Evolutionary conservation across 2,888 invertebrate genomes (phyloP).

Genomic region (Cheilosia variabilis): DNA sequence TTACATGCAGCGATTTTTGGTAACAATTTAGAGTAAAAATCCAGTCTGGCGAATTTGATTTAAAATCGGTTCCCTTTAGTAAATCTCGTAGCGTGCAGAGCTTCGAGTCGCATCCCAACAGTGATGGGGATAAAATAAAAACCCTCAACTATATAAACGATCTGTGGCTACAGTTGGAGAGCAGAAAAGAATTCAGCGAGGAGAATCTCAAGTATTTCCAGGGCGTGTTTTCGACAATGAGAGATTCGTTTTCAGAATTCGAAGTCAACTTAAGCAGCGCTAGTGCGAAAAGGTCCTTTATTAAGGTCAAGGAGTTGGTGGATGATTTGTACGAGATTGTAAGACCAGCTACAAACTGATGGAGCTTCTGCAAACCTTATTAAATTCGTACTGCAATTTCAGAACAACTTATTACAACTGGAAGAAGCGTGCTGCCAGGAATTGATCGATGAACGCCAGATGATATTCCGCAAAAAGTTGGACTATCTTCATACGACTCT

Average conservation of each 20-base stretch:
- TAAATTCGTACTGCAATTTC: background rate
- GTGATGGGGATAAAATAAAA: conserved; percentile 55
- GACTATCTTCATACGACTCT: conserved; percentile 80
- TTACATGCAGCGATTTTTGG: conserved; percentile 86
- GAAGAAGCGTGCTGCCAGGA: conserved; percentile 82
- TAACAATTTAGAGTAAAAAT: conserved; percentile 77
- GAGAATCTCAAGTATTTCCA: conserved; percentile 45
- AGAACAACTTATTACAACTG: conserved; percentile 79
- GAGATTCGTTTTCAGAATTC: conserved; percentile 54
- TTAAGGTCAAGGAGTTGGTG: conserved; percentile 63
- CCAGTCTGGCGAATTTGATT: background rate
- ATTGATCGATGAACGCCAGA: conserved; percentile 80
- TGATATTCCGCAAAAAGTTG: conserved; percentile 80
- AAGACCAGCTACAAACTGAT: background rate
- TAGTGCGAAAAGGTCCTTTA: conserved; percentile 51
- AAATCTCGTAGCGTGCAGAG: conserved; percentile 82
- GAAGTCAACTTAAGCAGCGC: conserved; percentile 47
- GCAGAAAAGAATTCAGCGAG: conserved; percentile 59
- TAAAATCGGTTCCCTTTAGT: conserved; percentile 70
- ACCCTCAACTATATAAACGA: conserved; percentile 68
- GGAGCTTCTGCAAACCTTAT: background rate
- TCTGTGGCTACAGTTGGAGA: conserved; percentile 65
- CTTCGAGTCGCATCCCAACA: conserved; percentile 79
- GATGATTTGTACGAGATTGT: conserved; percentile 65
- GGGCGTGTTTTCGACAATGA: conserved; percentile 58